Conservation (phyloP, 2,888 invertebrate species). For the Drosophila recens region DNA sequence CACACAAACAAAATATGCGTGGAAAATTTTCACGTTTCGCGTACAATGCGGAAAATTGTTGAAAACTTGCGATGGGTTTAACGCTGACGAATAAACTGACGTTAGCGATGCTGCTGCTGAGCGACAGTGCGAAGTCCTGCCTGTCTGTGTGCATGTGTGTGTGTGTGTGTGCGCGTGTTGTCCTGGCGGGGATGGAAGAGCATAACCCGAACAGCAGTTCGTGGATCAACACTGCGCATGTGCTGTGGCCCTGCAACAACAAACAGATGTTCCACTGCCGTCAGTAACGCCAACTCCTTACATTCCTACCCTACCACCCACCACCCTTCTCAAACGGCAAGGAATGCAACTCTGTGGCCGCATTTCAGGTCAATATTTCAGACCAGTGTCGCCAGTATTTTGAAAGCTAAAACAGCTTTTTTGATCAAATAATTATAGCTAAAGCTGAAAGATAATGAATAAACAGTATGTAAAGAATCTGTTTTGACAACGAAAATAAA, state of each 20-base stretch:
- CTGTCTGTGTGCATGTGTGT: background rate
- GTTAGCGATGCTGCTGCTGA: conserved; percentile 51
- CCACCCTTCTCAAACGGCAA: background rate
- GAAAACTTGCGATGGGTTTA: conserved; percentile 59
- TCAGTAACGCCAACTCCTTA: background rate
- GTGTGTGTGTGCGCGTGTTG: background rate
- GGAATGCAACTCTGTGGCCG: conserved; percentile 38
- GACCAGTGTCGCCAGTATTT: background rate
- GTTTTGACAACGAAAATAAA: too few species aligned
- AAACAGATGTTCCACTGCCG: conserved; percentile 50
- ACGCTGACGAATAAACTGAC: conserved; percentile 65
- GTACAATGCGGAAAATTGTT: conserved; percentile 48
- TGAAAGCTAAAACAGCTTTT: background rate
- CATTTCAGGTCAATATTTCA: conserved; percentile 15
- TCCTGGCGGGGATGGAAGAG: conserved; percentile 39
- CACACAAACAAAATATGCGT: conserved; percentile 27
- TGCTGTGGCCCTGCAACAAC: conserved; percentile 52
- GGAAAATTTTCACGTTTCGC: conserved; percentile 51
- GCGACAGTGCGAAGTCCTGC: conserved; percentile 4
- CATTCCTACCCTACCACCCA: background rate
- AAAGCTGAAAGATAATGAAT: too few species aligned
- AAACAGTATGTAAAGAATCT: too few species aligned
- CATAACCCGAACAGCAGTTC: conserved; percentile 30
- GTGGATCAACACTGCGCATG: conserved; percentile 46
- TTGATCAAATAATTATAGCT: background rate